Conservation (phyloP, 2,797 vertebrate species). For the Amniataba percoides region DNA sequence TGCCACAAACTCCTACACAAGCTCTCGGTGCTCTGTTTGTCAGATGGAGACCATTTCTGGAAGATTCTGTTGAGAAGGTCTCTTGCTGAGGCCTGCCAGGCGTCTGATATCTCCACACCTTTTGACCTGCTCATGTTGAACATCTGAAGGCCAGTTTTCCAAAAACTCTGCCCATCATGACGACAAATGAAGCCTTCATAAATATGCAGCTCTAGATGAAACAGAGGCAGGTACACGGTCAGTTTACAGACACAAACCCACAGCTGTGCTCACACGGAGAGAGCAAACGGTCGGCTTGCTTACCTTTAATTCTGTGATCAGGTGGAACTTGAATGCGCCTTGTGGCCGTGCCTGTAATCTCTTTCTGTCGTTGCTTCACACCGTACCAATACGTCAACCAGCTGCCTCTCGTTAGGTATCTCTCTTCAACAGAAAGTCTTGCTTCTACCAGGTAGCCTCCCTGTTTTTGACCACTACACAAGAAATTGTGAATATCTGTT, state of each 20-base stretch:
- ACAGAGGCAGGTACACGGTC: neutral
- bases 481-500: neutral
- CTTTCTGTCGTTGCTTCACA: constrained; percentile 39
- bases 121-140: rapidly evolving
- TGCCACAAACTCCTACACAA: neutral
- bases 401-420: rapidly evolving
- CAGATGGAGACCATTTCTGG: constrained; percentile 65
- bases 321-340: rapidly evolving
- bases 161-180: rapidly evolving
- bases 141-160: rapidly evolving
- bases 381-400: constrained; percentile 1
- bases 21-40: constrained; percentile 27
- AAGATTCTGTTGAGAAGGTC: constrained; percentile 73
- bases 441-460: constrained; percentile 73
- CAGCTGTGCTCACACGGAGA: neutral
- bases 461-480: constrained; percentile 47
- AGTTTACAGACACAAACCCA: neutral
- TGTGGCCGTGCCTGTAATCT: rapidly evolving
- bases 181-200: constrained; percentile 76
- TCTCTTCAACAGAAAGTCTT: constrained; percentile 44
- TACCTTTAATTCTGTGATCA: constrained; percentile 57
- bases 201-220: constrained; percentile 74
- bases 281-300: rapidly evolving
- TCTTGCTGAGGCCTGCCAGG: constrained; percentile 68
- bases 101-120: constrained; percentile 12